Percentiles rank a stretch among this genome's conserved stretches.
These are phyloP conservation scores for Lithophane leautieri DNA, from an alignment of 2,888 invertebrate species.

Conservation along the genomic window DNA sequence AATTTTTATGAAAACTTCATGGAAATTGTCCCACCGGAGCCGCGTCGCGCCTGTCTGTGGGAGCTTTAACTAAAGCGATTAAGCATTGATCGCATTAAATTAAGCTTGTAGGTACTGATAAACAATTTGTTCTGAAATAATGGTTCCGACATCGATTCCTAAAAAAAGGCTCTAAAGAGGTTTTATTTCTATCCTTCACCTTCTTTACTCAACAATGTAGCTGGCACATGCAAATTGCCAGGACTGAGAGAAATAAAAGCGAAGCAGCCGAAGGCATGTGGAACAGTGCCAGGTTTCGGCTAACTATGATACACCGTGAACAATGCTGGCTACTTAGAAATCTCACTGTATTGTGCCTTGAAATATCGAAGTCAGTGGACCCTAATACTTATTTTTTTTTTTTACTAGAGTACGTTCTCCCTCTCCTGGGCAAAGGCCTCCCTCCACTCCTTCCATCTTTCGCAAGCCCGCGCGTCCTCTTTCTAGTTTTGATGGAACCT, in stretches of 20 bases:
- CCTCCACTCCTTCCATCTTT: too few relatives aligned
- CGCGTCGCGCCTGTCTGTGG: too few relatives aligned
- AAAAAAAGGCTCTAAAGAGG: neutral
- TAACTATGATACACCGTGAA: constrained; percentile 42
- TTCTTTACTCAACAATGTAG: neutral
- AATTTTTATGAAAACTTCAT: too few relatives aligned
- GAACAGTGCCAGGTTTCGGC: constrained; percentile 42
- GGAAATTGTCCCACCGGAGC: too few relatives aligned
- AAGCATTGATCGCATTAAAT: neutral
- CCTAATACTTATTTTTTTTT: too few relatives aligned
- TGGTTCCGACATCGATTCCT: neutral
- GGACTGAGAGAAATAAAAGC: constrained; percentile 29
- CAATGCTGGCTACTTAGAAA: constrained; percentile 30
- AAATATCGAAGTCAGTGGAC: neutral
- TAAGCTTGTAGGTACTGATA: neutral
- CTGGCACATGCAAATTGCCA: constrained; percentile 19
- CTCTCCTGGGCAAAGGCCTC: too few relatives aligned
- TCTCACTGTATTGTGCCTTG: constrained; percentile 2
- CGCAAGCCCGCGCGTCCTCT: too few relatives aligned
- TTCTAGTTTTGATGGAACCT: too few relatives aligned
- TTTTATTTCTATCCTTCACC: neutral
- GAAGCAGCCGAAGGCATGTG: constrained; percentile 16
- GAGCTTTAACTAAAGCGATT: neutral
- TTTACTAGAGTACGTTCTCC: too few relatives aligned
- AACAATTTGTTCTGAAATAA: neutral